phyloP scores from a whole-genome alignment of 2,797 vertebrate species.

The Emydoidea blandingii region DNA sequence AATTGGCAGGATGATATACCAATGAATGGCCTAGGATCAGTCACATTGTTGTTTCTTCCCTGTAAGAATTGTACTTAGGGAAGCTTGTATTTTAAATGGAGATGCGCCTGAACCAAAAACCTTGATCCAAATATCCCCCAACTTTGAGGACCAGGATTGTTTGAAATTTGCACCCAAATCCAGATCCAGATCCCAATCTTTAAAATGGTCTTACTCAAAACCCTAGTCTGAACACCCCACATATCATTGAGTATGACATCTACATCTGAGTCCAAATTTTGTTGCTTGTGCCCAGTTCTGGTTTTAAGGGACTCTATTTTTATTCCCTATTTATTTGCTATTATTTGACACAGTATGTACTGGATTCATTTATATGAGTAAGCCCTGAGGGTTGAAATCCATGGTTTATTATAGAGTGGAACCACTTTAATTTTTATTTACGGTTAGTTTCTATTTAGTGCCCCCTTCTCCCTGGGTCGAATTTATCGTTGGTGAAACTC shows the following conservation, averaged over 20 bases:
- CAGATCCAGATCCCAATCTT: background rate
- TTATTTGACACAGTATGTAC: slow-evolving; percentile 51
- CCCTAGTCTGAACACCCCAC: background rate
- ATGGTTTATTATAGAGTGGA: slow-evolving; percentile 12
- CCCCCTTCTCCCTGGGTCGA: background rate
- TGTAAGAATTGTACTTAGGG: background rate
- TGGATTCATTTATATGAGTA: slow-evolving; percentile 48
- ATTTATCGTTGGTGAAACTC: background rate
- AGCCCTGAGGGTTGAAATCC: slow-evolving; percentile 26
- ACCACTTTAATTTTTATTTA: slow-evolving; percentile 32
- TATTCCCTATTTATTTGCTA: slow-evolving; percentile 47
- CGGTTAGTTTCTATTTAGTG: background rate
- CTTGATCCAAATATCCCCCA: background rate
- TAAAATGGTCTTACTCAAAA: background rate
- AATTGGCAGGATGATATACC: background rate
- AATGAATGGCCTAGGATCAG: background rate
- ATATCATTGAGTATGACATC: background rate
- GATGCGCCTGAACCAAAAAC: background rate
- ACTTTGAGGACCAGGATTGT: background rate
- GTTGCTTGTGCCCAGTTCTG: slow-evolving; percentile 35
- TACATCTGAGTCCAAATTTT: slow-evolving; percentile 16
- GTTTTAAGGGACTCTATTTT: slow-evolving; percentile 41
- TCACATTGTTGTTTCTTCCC: background rate
- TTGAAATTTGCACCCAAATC: background rate
- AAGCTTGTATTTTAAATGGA: background rate